These are phyloP conservation scores for Chouioia cunea DNA, from an alignment of 2,888 invertebrate genomes.

Conservation along the genomic window DNA sequence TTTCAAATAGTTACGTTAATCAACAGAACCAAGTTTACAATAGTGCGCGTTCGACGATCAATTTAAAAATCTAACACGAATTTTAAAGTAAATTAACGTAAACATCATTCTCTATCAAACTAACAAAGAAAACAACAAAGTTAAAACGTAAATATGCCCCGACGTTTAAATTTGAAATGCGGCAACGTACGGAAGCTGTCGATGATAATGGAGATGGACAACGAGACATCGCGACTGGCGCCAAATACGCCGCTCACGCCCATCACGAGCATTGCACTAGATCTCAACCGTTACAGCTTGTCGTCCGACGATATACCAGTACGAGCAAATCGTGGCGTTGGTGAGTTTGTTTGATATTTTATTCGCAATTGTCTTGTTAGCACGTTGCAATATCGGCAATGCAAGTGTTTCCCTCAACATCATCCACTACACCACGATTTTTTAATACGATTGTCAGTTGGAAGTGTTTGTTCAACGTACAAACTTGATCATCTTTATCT, in stretches of 20 bases:
- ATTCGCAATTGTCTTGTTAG: neutral
- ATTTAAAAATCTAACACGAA: neutral
- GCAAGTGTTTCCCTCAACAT: no score
- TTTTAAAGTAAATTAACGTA: no score
- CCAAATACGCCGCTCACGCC: slow-evolving; percentile 36
- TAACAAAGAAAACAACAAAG: neutral
- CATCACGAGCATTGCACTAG: slow-evolving; percentile 33
- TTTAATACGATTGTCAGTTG: no score
- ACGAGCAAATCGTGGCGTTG: neutral
- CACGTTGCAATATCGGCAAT: no score
- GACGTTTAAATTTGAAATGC: slow-evolving; percentile 19
- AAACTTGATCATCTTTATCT: no score
- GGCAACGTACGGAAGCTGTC: neutral
- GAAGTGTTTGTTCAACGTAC: no score
- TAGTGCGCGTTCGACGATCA: slow-evolving; percentile 7
- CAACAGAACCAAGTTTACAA: neutral
- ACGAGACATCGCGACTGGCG: slow-evolving; percentile 6
- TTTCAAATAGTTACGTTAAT: no score
- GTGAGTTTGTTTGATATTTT: slow-evolving; percentile 15
- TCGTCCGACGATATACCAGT: slow-evolving; percentile 11
- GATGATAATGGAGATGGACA: slow-evolving; percentile 32
- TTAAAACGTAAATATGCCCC: slow-evolving; percentile 23
- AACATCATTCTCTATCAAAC: no score
- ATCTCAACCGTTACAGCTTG: slow-evolving; percentile 38
- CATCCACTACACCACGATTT: no score